Evolutionary conservation across 2,113 vertebrate genomes (phyloP), one percentile per base, ranked within the genome.

Genomic region (Paramormyrops kingsleyae): DNA sequence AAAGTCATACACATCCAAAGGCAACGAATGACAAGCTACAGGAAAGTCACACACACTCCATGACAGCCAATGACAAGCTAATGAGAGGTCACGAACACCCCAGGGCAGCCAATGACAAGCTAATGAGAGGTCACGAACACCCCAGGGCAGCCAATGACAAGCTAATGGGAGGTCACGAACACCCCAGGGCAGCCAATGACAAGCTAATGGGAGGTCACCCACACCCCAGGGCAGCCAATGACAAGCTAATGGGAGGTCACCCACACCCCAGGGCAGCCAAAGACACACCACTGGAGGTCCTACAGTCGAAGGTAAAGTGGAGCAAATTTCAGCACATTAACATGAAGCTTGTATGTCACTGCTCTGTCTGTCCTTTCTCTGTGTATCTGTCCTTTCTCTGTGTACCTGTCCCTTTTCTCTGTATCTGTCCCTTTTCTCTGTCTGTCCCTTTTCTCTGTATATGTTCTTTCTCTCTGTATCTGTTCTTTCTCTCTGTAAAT

Each of bases 301-400:
- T 98, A 89, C 98, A 99, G 90, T 93, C 70, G 94, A 99, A 99
- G 95, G 93, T 97, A 93, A 99, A 99, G 95, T 97, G 99, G 93
- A 95, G 97, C 93, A 96, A 95, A 35, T 98, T 98, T 62, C 98
- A 99, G 94, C 98, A 98, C 94, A 95, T 99, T 93, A 98, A 99
- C 97, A 98, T 98, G 94, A 88, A 66, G 10, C 46, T 49, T 27
- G 21, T 86, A 27, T 86, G 44, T 86, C 44, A 39, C 44, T n/a
- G 1, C 42, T 27, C 8, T 49, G 46, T 85, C 21, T 27, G 13
- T 53, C 47, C 47, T 35, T 35, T 56, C 47, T 86, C 21, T 13
- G 8, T 52, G 12, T n/a, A 8, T 13, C 47, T 39, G 13, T 19
- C 7, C 35, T 35, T 35, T 35, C 35, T 35, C 35, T 35, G 1